Conservation (phyloP, 2,888 invertebrate species). For the Spatulosminthurus flaviceps region DNA sequence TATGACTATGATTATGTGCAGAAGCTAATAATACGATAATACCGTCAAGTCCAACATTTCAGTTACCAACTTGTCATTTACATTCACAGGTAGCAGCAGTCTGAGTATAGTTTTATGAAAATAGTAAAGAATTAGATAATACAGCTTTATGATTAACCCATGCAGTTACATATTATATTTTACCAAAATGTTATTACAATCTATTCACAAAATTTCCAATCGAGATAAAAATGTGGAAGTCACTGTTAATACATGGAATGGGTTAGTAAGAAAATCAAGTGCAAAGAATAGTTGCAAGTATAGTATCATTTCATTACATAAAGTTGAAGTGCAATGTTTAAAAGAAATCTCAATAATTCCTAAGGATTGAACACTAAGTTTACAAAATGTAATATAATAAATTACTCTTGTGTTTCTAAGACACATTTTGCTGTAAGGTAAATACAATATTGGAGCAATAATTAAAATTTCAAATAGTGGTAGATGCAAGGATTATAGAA, state of each 20-base stretch:
- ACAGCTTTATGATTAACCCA: no score
- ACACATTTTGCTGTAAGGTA: neutral
- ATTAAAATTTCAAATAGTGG: neutral
- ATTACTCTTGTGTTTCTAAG: neutral
- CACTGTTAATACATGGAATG: conserved; percentile 4
- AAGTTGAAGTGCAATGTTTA: neutral
- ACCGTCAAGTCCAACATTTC: conserved; percentile 14
- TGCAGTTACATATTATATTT: no score
- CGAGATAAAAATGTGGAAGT: conserved; percentile 2
- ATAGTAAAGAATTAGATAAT: neutral
- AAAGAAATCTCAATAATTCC: neutral
- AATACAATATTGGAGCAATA: neutral
- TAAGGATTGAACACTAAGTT: neutral
- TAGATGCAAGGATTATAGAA: no score
- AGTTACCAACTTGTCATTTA: neutral
- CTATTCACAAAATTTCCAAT: no score
- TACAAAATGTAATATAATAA: neutral
- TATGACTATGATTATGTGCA: conserved; percentile 8
- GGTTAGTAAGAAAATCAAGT: neutral
- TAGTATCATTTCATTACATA: neutral
- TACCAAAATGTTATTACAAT: no score
- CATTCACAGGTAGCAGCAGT: conserved; percentile 14
- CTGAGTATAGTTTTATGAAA: conserved; percentile 11
- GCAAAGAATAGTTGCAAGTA: neutral
- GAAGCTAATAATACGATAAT: neutral